Evolutionary conservation across 2,888 invertebrate species (phyloP), one percentile per base, ranked within the genome.

Genomic region (Myopa tessellatipennis): DNA sequence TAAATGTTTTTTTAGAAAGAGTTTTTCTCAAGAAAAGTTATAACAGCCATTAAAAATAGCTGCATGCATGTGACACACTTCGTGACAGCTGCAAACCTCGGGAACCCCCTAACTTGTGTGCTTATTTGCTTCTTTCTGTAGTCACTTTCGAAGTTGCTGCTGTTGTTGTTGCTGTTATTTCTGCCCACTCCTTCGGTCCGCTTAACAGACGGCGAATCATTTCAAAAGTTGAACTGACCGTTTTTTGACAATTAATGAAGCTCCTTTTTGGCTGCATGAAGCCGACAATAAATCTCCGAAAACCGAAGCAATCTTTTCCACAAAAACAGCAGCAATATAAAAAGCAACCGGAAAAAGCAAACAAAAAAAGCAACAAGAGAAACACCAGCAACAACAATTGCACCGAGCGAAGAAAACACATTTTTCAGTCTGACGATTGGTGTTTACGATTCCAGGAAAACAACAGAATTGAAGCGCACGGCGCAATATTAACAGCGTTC

Each of bases 201-300:
- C 16, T 36, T 36, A 34, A 65, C 45, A 45, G 18, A 69, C 50
- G 26, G 4, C 69, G 50, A 26, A 18, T 50, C 18, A 69, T 50
- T 50, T 69, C 45, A 6, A 5, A 55, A 3, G 45, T 45, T 45
- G 50, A 58, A 58, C 38, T 38, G 58, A 60, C 71, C 71, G 58
- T 40, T 73, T 79, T 75, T 40, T n/a, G 61, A 65, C 76, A 79
- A 79, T 78, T 79, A 79, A 78, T 79, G 78, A 78, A 78, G 40
- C 67, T 68, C 55, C 65, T 58, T 74, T 74, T 60, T 7, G 63
- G n/a, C 65, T 72, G 77, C 80, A 78, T 80, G 78, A 85, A 72
- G 85, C 85, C 85, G 85, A 81, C 85, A 80, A 82, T 85, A 85
- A 84, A 85, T 85, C 85, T 85, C 84, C 74, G 45, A 38, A 45